Conservation (phyloP, 1,140 invertebrate species). For the Portunus trituberculatus region DNA sequence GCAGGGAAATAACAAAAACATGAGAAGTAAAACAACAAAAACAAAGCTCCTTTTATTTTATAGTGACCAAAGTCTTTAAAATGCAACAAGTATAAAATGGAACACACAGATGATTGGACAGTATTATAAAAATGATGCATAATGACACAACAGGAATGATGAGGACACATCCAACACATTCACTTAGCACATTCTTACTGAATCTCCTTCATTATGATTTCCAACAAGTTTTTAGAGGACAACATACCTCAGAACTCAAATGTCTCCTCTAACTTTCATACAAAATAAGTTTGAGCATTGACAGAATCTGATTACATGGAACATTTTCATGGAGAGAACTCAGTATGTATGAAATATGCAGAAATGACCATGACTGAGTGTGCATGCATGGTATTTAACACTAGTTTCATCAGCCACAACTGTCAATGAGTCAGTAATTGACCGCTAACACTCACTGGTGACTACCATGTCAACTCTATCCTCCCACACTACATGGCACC, state of each 20-base stretch:
- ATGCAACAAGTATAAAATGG: constrained; percentile 68
- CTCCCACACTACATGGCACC: background rate
- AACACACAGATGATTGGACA: constrained; percentile 51
- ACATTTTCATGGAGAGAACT: background rate
- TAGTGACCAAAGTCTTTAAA: constrained; percentile 40
- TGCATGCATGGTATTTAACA: background rate
- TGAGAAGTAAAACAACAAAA: constrained; percentile 1
- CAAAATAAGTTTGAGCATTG: constrained; percentile 4
- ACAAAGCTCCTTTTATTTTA: constrained; percentile 57
- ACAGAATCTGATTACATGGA: background rate
- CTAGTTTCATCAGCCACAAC: background rate
- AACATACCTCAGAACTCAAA: background rate
- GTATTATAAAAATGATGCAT: constrained; percentile 53
- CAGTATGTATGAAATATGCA: background rate
- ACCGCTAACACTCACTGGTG: too few species aligned
- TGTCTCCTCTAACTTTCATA: background rate
- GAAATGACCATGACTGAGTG: background rate
- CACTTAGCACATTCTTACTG: constrained; percentile 1
- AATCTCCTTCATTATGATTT: background rate
- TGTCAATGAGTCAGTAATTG: too few species aligned
- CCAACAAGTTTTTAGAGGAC: background rate
- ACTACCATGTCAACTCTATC: too few species aligned
- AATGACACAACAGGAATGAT: constrained; percentile 57
- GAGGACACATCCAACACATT: constrained; percentile 40
- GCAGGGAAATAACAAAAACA: background rate